Base-by-base conservation (phyloP, 2,797 vertebrate species). In the Mastacembelus armatus region DNA sequence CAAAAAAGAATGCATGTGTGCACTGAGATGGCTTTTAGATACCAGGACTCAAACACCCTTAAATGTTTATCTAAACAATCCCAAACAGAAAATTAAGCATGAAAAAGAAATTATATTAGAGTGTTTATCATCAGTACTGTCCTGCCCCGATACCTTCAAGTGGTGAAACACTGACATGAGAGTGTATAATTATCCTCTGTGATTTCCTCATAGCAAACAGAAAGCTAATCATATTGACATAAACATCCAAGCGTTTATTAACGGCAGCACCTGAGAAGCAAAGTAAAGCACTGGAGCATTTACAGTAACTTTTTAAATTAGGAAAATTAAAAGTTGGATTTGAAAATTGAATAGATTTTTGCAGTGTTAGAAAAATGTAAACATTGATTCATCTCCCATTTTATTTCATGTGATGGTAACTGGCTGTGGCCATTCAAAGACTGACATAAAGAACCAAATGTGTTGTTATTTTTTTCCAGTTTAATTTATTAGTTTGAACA, bases 21-120 rank as follows among this genome's bases (percentile, higher is more conserved):
- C 78, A 56, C 15, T 62, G 52, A 84, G 79, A 84, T 78, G 60
- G 26, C 71, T 80, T 61, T 71, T 57, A 71, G 66, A 91, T 71
- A 80, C 68, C 49, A 65, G 51, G 57, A 77, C 77, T 84, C 59
- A 54, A 81, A 76, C 21, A 22, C 30, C 45, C 27, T 68, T 21
- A 51, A 72, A 71, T 79, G 65, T 80, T 83, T 68, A 62, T 51
- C 45, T 58, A 19, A 52, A 73, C 27, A 54, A 80, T 76, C 61
- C 36, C 16, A 63, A 18, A 43, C 30, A 38, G 45, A 60, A 66
- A 61, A 68, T 66, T 12, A 42, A 62, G 42, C 48, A 35, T 38
- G 14, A 68, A 59, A 56, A 18, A 4, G 10, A 67, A 66, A 77
- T 60, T 48, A 39, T 55, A 68, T 69, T 33, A 30, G 65, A 33